These are phyloP conservation scores for Pandemis heparana DNA, from an alignment of 2,888 invertebrate species.

Conservation along the genomic window DNA sequence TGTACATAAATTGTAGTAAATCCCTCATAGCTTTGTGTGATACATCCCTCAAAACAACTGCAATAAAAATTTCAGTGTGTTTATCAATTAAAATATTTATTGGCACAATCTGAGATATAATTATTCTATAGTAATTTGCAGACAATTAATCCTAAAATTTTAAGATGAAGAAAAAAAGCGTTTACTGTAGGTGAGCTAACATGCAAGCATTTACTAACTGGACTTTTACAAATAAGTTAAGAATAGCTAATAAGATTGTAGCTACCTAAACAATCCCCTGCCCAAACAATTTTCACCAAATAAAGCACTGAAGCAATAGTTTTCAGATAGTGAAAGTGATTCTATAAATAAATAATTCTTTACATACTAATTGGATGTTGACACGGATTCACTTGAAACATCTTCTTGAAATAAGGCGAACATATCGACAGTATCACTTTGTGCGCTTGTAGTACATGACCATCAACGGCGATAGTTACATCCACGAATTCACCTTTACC, in stretches of 20 bases:
- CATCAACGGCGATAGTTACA: constrained; percentile 87
- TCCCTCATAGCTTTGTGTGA: constrained; percentile 89
- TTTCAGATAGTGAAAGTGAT: constrained; percentile 5
- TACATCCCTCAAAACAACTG: constrained; percentile 90
- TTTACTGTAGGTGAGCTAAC: not conserved
- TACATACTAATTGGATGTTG: constrained; percentile 87
- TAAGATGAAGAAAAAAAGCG: not conserved
- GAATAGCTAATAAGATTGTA: not conserved
- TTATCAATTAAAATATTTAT: not conserved
- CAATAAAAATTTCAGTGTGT: constrained; percentile 50
- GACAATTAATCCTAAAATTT: not conserved
- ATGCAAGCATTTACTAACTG: not conserved
- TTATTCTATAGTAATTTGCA: not conserved
- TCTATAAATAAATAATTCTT: constrained; percentile 34
- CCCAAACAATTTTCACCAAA: not conserved
- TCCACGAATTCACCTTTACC: constrained; percentile 87
- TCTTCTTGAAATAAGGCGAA: constrained; percentile 89
- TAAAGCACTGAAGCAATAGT: not conserved
- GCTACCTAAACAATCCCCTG: not conserved
- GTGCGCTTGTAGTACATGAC: constrained; percentile 88
- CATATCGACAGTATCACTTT: constrained; percentile 90
- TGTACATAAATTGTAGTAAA: constrained; percentile 91
- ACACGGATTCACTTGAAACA: constrained; percentile 88
- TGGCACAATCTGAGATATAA: not conserved
- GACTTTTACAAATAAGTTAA: too few species aligned